Conservation (phyloP, 2,797 vertebrate genomes). For the Hippoglossus hippoglossus region DNA sequence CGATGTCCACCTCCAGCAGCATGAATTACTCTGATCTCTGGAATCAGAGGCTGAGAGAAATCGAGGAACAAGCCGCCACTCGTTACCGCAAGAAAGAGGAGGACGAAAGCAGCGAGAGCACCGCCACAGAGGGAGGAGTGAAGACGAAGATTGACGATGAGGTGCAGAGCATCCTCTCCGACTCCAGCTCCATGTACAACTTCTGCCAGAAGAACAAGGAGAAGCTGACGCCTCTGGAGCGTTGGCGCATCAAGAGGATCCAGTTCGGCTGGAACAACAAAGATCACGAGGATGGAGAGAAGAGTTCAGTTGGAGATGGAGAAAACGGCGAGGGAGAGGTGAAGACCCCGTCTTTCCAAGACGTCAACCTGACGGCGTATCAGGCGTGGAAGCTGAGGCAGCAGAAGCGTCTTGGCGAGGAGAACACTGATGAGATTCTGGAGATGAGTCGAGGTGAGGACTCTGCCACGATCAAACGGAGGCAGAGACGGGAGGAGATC, state of each 20-base stretch:
- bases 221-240: constrained; percentile 91
- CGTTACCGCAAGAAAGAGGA: constrained; percentile 76
- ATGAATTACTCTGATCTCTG: constrained; percentile 90
- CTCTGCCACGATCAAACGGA: constrained; percentile 83
- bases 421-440: constrained; percentile 89
- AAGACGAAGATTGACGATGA: constrained; percentile 82
- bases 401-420: constrained; percentile 87
- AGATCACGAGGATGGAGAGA: constrained; percentile 84
- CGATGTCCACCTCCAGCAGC: constrained; percentile 83
- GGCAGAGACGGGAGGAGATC: constrained; percentile 91
- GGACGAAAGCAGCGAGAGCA: constrained; percentile 47
- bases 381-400: constrained; percentile 94
- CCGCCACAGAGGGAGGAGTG: constrained; percentile 34
- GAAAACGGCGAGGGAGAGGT: constrained; percentile 57
- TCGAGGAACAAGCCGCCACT: constrained; percentile 89
- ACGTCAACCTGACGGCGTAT: constrained; percentile 91
- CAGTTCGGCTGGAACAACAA: constrained; percentile 98
- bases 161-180: constrained; percentile 88
- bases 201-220: constrained; percentile 96
- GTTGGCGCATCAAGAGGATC: constrained; percentile 96
- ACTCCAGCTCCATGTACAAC: constrained; percentile 91
- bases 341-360: constrained; percentile 76
- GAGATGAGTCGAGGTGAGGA: constrained; percentile 89
- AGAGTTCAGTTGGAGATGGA: constrained; percentile 57
- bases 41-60: constrained; percentile 91